Evolutionary conservation across 2,888 invertebrate genomes (phyloP).

Genomic region (Ferdinandea cuprea): DNA sequence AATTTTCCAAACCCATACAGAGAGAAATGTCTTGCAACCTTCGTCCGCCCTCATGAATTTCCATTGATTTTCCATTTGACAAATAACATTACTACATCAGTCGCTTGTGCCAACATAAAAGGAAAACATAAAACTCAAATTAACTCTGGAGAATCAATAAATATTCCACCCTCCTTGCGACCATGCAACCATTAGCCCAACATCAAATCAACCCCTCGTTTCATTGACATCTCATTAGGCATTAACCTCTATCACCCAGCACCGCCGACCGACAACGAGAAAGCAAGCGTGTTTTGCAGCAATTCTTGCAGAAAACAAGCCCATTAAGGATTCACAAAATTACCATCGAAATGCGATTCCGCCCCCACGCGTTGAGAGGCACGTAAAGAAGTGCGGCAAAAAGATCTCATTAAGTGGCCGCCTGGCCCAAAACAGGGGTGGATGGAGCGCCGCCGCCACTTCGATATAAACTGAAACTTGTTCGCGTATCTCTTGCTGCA

Average conservation of each 20-base stretch:
- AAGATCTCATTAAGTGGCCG: constrained; percentile 51
- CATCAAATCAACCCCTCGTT: constrained; percentile 37
- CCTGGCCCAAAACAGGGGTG: constrained; percentile 30
- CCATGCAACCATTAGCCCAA: neutral
- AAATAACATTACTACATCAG: constrained; percentile 9
- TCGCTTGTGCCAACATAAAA: neutral
- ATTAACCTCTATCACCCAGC: constrained; percentile 42
- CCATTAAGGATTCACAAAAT: constrained; percentile 56
- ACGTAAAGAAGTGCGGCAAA: constrained; percentile 2
- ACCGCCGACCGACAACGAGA: constrained; percentile 1
- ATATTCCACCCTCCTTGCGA: constrained; percentile 7
- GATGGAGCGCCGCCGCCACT: neutral
- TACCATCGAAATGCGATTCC: constrained; percentile 46
- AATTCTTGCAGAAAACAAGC: constrained; percentile 41
- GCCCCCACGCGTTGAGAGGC: constrained; percentile 5
- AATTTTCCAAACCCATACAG: too few relatives aligned
- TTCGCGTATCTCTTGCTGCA: constrained; percentile 30
- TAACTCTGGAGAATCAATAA: constrained; percentile 31
- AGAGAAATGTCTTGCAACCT: neutral
- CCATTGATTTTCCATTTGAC: constrained; percentile 20
- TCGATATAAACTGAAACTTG: constrained; percentile 39
- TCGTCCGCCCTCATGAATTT: neutral
- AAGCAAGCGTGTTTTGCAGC: constrained; percentile 36
- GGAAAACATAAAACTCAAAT: constrained; percentile 22
- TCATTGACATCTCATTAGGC: constrained; percentile 53